Evolutionary conservation across 1,140 invertebrate genomes (phyloP), one percentile per base, ranked within the genome.

Genomic region (Episyrphus balteatus): DNA sequence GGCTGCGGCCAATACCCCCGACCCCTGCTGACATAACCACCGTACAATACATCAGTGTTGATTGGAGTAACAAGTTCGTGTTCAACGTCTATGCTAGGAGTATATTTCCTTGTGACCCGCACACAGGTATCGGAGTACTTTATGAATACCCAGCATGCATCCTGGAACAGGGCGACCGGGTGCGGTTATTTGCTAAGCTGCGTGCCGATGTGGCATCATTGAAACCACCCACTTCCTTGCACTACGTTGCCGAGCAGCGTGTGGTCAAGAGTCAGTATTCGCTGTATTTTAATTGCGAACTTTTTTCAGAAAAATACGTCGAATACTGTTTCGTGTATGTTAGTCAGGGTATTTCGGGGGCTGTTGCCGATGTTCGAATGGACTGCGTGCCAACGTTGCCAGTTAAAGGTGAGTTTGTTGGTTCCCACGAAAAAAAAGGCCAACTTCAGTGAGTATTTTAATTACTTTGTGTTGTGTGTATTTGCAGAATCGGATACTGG

Each of bases 261-360:
- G 63, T 69, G 34, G 50, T 58, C 38, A 74, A 78, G 34, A 84
- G 83, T 10, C 78, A 80, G 52, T 83, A 88, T 62, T 81, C 77
- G 15, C 68, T 86, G 1, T 76, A 79, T 14, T 88, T 89, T 65
- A 80, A 82, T 61, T 89, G 86, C 57, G 81, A 86, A n/a, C 72
- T 87, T 2, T 88, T 89, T 67, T 81, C 77, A 17, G 85, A 88
- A 63, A 75, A 79, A 36, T 90, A 79, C 59, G 79, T 87, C 31
- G 86, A 88, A 56, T 89, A 89, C 55, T 90, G 87, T 67, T 89
- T 90, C 67, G 80, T 85, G 42, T 90, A 90, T 61, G 84, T 88
- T 6, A 88, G 82, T 37, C 81, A 87, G 51, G 82, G 85, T 0
- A 80, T 85, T 21, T 87, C 79, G 2, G 84, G 84, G 2, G 85